phyloP scores from a whole-genome alignment of 2,113 vertebrate genomes.

The Lagopus muta region DNA sequence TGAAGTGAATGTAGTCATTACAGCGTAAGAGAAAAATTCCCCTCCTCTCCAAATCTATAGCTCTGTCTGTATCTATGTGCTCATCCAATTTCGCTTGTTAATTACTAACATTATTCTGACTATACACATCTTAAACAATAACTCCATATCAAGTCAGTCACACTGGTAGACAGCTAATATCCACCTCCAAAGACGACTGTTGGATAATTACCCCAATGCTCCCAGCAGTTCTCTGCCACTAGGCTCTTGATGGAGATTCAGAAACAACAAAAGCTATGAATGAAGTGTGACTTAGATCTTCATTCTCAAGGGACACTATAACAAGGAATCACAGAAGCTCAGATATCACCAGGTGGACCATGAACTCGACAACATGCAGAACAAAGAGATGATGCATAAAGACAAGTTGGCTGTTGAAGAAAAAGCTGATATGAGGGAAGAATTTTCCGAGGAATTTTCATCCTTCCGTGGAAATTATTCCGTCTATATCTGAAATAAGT shows the following conservation, averaged over 20 bases:
- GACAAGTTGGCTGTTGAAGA: conserved; percentile 7
- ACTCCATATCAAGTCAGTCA: not conserved
- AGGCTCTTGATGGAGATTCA: not conserved
- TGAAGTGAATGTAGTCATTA: not conserved
- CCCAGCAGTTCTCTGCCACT: conserved; percentile 37
- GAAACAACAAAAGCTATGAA: not conserved
- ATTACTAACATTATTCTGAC: not conserved
- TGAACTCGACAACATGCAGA: conserved; percentile 20
- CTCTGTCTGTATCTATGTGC: not conserved
- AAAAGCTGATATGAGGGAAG: not conserved
- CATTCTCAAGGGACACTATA: not conserved
- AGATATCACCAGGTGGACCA: not conserved
- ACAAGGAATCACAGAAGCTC: conserved; percentile 4
- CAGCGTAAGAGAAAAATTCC: not conserved
- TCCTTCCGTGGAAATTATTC: conserved; percentile 15
- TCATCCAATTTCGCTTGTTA: not conserved
- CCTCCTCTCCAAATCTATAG: not conserved
- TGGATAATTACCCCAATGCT: not conserved
- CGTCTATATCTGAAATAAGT: not conserved
- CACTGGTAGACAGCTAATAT: not conserved
- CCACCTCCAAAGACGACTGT: not conserved
- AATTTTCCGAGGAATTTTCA: conserved; percentile 26
- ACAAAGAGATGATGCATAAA: conserved; percentile 24
- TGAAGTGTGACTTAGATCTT: not conserved
- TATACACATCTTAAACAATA: not conserved